Percentiles rank a stretch among this genome's conserved stretches.
Evolutionary conservation across 2,113 vertebrate genomes (phyloP).

Genomic region (Paratilapia polleni): DNA sequence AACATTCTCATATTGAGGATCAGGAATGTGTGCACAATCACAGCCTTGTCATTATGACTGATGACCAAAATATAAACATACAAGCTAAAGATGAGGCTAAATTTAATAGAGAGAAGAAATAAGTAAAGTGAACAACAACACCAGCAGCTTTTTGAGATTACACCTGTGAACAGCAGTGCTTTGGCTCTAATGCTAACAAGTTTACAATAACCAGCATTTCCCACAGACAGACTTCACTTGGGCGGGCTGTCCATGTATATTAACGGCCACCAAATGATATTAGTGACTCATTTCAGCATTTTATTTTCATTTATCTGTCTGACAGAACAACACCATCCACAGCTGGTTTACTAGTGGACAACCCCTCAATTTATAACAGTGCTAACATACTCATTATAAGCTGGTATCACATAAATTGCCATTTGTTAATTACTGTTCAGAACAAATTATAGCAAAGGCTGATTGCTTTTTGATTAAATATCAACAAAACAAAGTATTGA

Average conservation of each 20-base stretch:
- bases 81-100: neutral
- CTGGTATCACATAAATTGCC: conserved; percentile 1
- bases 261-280: neutral
- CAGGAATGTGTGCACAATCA: neutral
- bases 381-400: neutral
- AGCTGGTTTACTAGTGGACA: neutral
- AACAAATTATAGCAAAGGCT: conserved; percentile 2
- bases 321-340: neutral
- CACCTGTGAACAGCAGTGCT: neutral
- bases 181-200: neutral
- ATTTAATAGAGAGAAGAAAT: neutral
- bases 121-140: neutral
- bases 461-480: conserved; percentile 11
- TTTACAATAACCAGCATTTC: neutral
- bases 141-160: neutral
- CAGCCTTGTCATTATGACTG: neutral
- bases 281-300: neutral
- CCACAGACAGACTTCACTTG: too few relatives aligned
- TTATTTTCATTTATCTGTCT: neutral
- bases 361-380: neutral
- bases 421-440: conserved; percentile 4
- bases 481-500: neutral
- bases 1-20: neutral
- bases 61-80: neutral
- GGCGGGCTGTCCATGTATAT: too few relatives aligned